Conservation (phyloP, 2,113 vertebrate genomes). For the Meleagris gallopavo region DNA sequence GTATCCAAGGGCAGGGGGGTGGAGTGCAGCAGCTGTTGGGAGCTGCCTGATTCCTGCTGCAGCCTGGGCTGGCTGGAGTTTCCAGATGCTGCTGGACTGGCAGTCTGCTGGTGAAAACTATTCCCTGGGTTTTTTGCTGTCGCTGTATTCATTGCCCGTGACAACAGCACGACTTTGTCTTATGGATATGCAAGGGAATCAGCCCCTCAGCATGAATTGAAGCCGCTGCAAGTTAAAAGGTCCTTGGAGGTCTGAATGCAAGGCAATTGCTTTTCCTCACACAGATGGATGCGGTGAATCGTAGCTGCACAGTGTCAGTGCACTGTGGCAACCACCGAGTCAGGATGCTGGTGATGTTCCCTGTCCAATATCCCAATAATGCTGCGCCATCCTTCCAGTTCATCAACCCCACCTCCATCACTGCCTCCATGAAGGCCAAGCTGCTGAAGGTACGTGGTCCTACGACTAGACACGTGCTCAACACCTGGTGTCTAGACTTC, state of each 20-base stretch:
- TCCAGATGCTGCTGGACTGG: background rate
- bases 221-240: background rate
- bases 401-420: conserved; percentile 91
- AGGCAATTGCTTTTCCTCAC: background rate
- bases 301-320: conserved; percentile 93
- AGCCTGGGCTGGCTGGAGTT: background rate
- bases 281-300: conserved; percentile 94
- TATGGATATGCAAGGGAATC: background rate
- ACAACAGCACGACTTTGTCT: background rate
- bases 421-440: conserved; percentile 91
- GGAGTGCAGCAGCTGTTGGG: background rate
- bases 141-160: background rate
- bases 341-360: conserved; percentile 95
- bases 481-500: background rate
- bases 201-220: background rate
- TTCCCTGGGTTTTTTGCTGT: background rate
- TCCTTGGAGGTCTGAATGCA: background rate
- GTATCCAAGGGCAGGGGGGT: background rate
- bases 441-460: conserved; percentile 86
- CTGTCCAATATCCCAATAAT: conserved; percentile 95
- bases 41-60: background rate
- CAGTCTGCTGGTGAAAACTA: background rate
- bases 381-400: conserved; percentile 97
- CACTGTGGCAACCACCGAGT: conserved; percentile 91
- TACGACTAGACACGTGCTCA: background rate